Percentiles rank a stretch among this genome's conserved stretches.
These are phyloP conservation scores for Rhopalosiphum nymphaeae DNA, from an alignment of 2,888 invertebrate species.

Conservation along the genomic window DNA sequence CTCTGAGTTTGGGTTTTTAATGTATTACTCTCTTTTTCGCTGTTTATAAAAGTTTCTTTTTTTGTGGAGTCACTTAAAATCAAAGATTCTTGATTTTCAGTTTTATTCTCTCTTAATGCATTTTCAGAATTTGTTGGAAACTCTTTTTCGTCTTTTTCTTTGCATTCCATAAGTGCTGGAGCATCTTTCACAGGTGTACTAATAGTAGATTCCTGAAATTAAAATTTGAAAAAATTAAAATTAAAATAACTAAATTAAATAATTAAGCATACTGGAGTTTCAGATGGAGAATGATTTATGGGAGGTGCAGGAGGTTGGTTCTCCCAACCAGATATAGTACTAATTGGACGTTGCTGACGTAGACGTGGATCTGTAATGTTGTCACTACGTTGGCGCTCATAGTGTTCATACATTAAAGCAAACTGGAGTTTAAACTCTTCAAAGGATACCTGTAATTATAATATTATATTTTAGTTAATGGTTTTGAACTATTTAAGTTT, in stretches of 20 bases:
- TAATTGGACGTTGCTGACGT: slow-evolving; percentile 91
- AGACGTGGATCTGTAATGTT: slow-evolving; percentile 96
- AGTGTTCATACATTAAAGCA: slow-evolving; percentile 97
- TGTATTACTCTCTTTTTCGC: neutral
- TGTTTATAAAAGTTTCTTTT: neutral
- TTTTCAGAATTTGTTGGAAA: neutral
- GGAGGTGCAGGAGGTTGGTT: slow-evolving; percentile 61
- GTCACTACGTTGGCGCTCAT: slow-evolving; percentile 92
- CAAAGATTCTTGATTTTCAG: neutral
- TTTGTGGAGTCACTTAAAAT: neutral
- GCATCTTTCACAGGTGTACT: slow-evolving; percentile 46
- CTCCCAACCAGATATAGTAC: slow-evolving; percentile 96
- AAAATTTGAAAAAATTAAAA: neutral
- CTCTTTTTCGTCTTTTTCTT: slow-evolving; percentile 6
- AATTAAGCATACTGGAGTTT: slow-evolving; percentile 35
- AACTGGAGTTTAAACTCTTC: slow-evolving; percentile 98
- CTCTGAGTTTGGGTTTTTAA: neutral
- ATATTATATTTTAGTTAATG: neutral
- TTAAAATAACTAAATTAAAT: neutral
- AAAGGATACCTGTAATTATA: slow-evolving; percentile 83
- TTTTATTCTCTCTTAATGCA: slow-evolving; percentile 14
- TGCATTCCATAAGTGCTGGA: neutral
- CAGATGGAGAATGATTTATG: slow-evolving; percentile 58
- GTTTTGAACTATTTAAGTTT: neutral
- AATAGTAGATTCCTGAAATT: slow-evolving; percentile 31